Percentiles rank a stretch among this genome's conserved stretches.
Evolutionary conservation across 2,797 vertebrate species (phyloP).

Genomic region (Melanogrammus aeglefinus): DNA sequence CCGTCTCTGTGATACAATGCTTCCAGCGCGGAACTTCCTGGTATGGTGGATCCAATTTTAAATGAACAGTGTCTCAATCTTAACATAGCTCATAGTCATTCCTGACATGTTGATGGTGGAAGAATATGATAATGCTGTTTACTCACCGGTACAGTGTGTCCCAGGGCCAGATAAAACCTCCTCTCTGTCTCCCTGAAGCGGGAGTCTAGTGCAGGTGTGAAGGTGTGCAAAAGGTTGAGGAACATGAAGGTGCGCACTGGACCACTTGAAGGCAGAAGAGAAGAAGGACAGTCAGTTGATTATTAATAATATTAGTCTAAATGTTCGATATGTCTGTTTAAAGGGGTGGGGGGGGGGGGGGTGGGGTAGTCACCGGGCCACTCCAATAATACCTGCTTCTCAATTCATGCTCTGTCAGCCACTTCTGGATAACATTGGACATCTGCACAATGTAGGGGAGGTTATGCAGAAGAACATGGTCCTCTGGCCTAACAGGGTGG

Average conservation of each 20-base stretch:
- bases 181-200: conserved; percentile 64
- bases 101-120: not conserved
- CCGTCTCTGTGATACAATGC: conserved; percentile 68
- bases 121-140: not conserved
- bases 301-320: not conserved
- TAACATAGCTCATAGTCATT: not conserved
- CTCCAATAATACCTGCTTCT: conserved; percentile 59
- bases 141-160: conserved; percentile 57
- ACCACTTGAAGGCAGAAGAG: conserved; percentile 41
- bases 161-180: conserved; percentile 53
- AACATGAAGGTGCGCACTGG: conserved; percentile 77
- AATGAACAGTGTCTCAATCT: not conserved
- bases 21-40: conserved; percentile 71
- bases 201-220: conserved; percentile 74
- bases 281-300: not conserved
- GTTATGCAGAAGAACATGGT: conserved; percentile 82
- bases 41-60: not conserved
- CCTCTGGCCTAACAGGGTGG: conserved; percentile 71
- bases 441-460: conserved; percentile 83
- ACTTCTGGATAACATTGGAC: conserved; percentile 73
- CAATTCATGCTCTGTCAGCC: conserved; percentile 51
- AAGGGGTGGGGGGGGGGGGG: not conserved
- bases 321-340: not conserved
- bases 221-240: conserved; percentile 72
- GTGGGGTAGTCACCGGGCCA: not conserved